A percentile compares a stretch with the other conserved stretches of the same genome.
Conservation (phyloP, 2,797 vertebrate species). For the Gymnodraco acuticeps region DNA sequence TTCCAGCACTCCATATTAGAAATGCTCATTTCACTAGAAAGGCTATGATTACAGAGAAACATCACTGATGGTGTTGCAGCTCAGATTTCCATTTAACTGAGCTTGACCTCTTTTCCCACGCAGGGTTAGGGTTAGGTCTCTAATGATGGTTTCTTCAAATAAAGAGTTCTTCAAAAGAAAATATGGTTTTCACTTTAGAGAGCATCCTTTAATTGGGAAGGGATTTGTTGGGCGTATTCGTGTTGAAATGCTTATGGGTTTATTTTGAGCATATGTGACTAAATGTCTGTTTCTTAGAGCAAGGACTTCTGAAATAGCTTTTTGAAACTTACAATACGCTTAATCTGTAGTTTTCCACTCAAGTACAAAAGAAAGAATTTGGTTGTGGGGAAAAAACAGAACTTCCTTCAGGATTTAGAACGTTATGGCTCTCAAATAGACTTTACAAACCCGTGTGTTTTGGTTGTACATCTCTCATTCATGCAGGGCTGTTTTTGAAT, state of each 20-base stretch:
- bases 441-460: too few species aligned
- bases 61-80: constrained; percentile 25
- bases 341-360: constrained; percentile 6
- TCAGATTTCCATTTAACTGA: constrained; percentile 32
- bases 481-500: background rate
- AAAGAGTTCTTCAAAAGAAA: constrained; percentile 33
- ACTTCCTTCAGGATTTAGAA: too few species aligned
- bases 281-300: background rate
- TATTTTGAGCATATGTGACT: constrained; percentile 25
- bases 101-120: constrained; percentile 14
- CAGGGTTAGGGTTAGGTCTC: constrained; percentile 35
- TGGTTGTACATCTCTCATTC: background rate
- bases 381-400: too few species aligned
- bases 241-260: constrained; percentile 46
- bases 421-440: too few species aligned
- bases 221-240: constrained; percentile 42
- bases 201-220: constrained; percentile 54
- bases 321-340: background rate
- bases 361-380: background rate
- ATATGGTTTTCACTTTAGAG: constrained; percentile 26
- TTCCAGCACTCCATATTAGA: too few species aligned
- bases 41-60: constrained; percentile 32
- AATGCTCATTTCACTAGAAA: background rate
- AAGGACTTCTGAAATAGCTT: background rate
- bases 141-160: constrained; percentile 51